These are phyloP conservation scores for Grammomys dolichurus DNA, from an alignment of 2,113 vertebrate genomes.

Conservation along the genomic window DNA sequence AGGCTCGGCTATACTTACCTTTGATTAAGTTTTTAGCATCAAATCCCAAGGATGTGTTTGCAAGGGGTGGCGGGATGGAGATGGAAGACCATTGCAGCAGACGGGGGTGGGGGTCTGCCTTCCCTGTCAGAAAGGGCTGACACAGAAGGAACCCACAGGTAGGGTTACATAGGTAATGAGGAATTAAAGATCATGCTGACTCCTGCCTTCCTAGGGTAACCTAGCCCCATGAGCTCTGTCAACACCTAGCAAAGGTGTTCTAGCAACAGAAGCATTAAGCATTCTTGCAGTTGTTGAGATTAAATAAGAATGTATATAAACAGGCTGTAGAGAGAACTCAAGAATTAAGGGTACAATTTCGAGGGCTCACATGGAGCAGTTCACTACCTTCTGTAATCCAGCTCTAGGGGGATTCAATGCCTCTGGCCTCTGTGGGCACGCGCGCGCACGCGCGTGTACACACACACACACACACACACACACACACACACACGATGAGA, in stretches of 20 bases:
- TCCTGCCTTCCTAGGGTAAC: neutral
- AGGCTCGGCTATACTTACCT: neutral
- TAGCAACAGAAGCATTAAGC: neutral
- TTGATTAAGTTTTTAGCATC: constrained; percentile 25
- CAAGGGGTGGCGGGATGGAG: neutral
- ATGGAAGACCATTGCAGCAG: neutral
- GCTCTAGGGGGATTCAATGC: neutral
- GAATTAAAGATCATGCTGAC: neutral
- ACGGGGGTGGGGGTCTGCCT: neutral
- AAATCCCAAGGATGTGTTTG: neutral
- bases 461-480: neutral
- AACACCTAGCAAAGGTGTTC: neutral
- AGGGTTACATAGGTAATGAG: neutral
- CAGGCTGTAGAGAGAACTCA: no score
- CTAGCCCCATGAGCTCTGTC: neutral
- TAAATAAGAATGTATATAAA: neutral
- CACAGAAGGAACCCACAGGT: no score
- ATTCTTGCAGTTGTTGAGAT: neutral
- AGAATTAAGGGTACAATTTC: neutral
- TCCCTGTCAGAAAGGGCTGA: neutral
- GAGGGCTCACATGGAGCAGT: neutral
- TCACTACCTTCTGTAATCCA: neutral
- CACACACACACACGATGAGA: neutral
- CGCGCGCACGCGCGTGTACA: neutral
- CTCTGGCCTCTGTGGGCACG: neutral